A percentile compares a stretch with the other conserved stretches of the same genome.
Evolutionary conservation across 1,140 invertebrate species (phyloP).

Genomic region (Aricia agestis): DNA sequence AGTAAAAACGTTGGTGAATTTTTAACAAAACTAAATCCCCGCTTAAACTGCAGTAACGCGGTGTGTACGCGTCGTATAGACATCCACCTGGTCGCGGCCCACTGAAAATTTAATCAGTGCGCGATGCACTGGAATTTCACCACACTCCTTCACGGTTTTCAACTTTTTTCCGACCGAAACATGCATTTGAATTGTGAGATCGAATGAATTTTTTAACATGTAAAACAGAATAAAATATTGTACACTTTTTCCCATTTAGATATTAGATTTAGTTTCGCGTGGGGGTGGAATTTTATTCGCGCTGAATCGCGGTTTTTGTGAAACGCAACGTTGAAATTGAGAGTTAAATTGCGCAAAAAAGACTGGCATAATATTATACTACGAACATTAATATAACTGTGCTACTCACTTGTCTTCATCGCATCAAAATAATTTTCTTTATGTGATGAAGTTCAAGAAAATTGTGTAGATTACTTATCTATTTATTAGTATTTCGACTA

Average conservation of each 20-base stretch:
- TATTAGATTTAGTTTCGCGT: slow-evolving; percentile 5
- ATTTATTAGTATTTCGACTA: too few relatives aligned
- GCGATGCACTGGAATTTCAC: slow-evolving; percentile 34
- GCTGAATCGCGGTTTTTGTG: neutral
- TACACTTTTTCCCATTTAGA: slow-evolving; percentile 14
- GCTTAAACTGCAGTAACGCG: slow-evolving; percentile 10
- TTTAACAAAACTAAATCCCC: slow-evolving; percentile 8
- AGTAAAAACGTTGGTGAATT: neutral
- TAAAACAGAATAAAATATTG: slow-evolving; percentile 17
- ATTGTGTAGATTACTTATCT: too few relatives aligned
- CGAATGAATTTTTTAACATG: slow-evolving; percentile 20
- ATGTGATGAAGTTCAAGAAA: too few relatives aligned
- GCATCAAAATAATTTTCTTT: too few relatives aligned
- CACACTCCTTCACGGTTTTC: slow-evolving; percentile 32
- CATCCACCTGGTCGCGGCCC: slow-evolving; percentile 28
- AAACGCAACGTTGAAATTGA: neutral
- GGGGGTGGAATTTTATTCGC: neutral
- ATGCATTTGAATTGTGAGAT: slow-evolving; percentile 28
- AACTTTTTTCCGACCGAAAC: slow-evolving; percentile 29
- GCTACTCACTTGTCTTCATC: too few relatives aligned
- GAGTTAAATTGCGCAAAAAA: neutral
- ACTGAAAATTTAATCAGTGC: slow-evolving; percentile 36
- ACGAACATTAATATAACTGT: too few relatives aligned
- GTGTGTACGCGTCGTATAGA: slow-evolving; percentile 23
- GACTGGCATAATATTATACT: neutral